Percentiles rank a stretch among this genome's conserved stretches.
These are phyloP conservation scores for Axinella damicornis DNA, from an alignment of 37 sponge, comb jelly and placozoan species.

Conservation along the genomic window DNA sequence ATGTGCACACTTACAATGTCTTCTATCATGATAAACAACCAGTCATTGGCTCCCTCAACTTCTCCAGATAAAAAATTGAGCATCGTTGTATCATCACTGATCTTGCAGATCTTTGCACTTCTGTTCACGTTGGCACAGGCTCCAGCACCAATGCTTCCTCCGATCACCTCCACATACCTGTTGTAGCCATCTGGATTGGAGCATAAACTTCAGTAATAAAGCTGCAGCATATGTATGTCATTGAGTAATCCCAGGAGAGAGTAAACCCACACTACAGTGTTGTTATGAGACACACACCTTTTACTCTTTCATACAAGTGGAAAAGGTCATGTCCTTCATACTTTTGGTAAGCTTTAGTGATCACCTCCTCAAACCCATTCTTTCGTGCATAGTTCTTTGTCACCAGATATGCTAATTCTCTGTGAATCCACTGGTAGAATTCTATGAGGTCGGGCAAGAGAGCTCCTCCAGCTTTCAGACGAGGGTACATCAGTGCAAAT, in stretches of 20 bases:
- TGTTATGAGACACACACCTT: neutral
- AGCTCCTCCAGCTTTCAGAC: conserved; percentile 42
- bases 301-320: conserved; percentile 19
- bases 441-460: conserved; percentile 76
- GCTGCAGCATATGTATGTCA: too few relatives aligned
- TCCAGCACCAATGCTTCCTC: conserved; percentile 71
- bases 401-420: conserved; percentile 11
- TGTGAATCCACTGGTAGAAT: conserved; percentile 80
- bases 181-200: conserved; percentile 43
- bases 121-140: conserved; percentile 61
- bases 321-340: too few relatives aligned
- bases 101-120: conserved; percentile 42
- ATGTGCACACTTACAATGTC: conserved; percentile 68
- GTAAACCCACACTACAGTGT: too few relatives aligned
- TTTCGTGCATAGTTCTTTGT: neutral
- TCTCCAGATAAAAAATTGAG: conserved; percentile 44
- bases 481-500: conserved; percentile 25
- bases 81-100: conserved; percentile 50
- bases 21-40: conserved; percentile 57
- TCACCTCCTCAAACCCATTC: too few relatives aligned
- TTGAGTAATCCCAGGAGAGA: too few relatives aligned
- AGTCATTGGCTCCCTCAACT: conserved; percentile 55
- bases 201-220: neutral
- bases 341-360: too few relatives aligned
- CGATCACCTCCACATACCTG: conserved; percentile 67